Evolutionary conservation across 2,888 invertebrate genomes (phyloP).

Genomic region (Agrotis puta): DNA sequence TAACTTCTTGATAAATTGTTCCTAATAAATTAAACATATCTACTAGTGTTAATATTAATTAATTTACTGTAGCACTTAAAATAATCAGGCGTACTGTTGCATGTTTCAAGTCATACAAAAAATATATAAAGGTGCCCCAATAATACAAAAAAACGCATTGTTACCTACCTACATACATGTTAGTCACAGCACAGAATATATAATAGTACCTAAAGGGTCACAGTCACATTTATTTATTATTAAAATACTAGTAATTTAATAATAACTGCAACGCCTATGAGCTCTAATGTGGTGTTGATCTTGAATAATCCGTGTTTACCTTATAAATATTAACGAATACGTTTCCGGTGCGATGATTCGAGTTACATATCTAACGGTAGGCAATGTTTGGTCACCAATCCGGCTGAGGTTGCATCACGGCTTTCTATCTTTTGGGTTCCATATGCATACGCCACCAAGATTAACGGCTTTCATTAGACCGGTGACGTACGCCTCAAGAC

Average conservation of each 20-base stretch:
- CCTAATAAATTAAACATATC: not conserved
- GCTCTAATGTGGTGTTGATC: conserved; percentile 30
- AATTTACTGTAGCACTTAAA: not conserved
- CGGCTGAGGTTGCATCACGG: conserved; percentile 76
- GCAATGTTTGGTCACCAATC: conserved; percentile 70
- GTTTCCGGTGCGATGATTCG: conserved; percentile 47
- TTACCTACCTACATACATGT: no score
- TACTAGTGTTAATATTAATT: not conserved
- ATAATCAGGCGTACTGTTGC: not conserved
- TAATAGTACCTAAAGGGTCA: no score
- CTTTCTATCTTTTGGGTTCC: conserved; percentile 76
- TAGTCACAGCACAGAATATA: no score
- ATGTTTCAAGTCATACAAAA: no score
- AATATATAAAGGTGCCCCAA: no score
- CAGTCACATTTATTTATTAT: no score
- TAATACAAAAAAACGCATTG: no score
- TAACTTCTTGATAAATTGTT: not conserved
- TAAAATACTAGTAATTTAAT: not conserved
- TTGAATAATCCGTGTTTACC: conserved; percentile 50
- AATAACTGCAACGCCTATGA: conserved; percentile 5
- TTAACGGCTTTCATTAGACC: conserved; percentile 79
- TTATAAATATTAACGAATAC: conserved; percentile 51
- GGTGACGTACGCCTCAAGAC: conserved; percentile 65
- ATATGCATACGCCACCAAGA: conserved; percentile 71
- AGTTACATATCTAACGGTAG: conserved; percentile 60